Conservation (phyloP, 92 coral and sea anemone genomes). For the Porites lobata region DNA sequence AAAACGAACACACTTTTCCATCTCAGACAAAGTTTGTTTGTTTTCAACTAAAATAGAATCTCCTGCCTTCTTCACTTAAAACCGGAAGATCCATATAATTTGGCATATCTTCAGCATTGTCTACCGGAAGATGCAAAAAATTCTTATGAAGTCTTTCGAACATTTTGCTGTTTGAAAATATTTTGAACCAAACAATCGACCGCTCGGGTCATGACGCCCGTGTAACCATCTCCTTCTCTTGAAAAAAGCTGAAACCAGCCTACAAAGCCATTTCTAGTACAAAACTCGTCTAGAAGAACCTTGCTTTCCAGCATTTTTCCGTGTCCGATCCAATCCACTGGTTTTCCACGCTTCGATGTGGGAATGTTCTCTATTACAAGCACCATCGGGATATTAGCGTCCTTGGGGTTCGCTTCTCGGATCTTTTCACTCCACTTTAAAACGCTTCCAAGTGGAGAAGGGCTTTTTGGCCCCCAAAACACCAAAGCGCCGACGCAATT, state of each 20-base stretch:
- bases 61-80: neutral
- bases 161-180: constrained; percentile 73
- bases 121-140: constrained; percentile 16
- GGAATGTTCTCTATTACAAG: constrained; percentile 92
- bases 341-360: constrained; percentile 84
- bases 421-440: constrained; percentile 90
- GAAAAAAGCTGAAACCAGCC: constrained; percentile 87
- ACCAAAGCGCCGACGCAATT: constrained; percentile 89
- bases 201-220: constrained; percentile 82
- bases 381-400: constrained; percentile 79
- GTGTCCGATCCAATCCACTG: constrained; percentile 86
- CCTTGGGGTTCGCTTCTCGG: constrained; percentile 82
- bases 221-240: constrained; percentile 87
- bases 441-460: constrained; percentile 84
- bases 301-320: constrained; percentile 83
- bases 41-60: neutral
- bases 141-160: constrained; percentile 34
- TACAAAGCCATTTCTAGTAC: constrained; percentile 81
- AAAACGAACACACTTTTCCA: neutral
- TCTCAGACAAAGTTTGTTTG: neutral
- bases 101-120: constrained; percentile 11
- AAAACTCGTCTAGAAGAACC: constrained; percentile 80
- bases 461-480: constrained; percentile 96
- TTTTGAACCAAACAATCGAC: constrained; percentile 81
- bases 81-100: constrained; percentile 15